phyloP scores from a whole-genome alignment of 2,888 invertebrate species.

The Sarcophaga subvicina region DNA sequence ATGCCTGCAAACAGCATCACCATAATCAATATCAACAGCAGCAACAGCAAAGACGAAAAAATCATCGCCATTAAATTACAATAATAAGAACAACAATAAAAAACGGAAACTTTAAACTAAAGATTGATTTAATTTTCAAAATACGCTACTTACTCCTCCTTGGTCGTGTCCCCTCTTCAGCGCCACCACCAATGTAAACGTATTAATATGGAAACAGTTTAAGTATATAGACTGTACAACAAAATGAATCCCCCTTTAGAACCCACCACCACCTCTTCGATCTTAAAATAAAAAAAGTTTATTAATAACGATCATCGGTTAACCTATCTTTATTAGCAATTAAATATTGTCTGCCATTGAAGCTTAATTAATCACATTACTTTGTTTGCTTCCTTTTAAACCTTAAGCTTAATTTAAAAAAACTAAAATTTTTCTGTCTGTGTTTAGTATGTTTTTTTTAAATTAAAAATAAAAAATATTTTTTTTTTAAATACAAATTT shows the following conservation, averaged over 20 bases:
- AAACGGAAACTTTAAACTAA: background rate
- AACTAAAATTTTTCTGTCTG: too few species aligned
- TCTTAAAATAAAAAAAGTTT: background rate
- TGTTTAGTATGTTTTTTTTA: background rate
- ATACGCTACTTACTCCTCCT: too few species aligned
- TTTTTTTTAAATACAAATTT: background rate
- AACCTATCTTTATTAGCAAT: too few species aligned
- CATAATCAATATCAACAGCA: slow-evolving; percentile 72
- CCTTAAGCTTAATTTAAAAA: background rate
- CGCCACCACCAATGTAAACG: too few species aligned
- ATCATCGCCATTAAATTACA: slow-evolving; percentile 64
- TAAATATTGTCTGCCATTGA: slow-evolving; percentile 54
- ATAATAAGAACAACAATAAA: background rate
- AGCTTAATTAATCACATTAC: slow-evolving; percentile 32
- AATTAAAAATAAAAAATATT: background rate
- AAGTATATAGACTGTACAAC: too few species aligned
- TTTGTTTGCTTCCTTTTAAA: slow-evolving; percentile 16
- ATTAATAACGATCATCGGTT: too few species aligned
- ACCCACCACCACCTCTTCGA: background rate
- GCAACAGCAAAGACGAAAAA: slow-evolving; percentile 69
- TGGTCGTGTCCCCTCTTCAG: too few species aligned
- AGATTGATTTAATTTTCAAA: background rate
- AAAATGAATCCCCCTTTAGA: too few species aligned
- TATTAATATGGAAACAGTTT: too few species aligned
- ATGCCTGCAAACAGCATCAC: slow-evolving; percentile 77